phyloP scores from a whole-genome alignment of 2,113 vertebrate species.

The Leptocoma aspasia region DNA sequence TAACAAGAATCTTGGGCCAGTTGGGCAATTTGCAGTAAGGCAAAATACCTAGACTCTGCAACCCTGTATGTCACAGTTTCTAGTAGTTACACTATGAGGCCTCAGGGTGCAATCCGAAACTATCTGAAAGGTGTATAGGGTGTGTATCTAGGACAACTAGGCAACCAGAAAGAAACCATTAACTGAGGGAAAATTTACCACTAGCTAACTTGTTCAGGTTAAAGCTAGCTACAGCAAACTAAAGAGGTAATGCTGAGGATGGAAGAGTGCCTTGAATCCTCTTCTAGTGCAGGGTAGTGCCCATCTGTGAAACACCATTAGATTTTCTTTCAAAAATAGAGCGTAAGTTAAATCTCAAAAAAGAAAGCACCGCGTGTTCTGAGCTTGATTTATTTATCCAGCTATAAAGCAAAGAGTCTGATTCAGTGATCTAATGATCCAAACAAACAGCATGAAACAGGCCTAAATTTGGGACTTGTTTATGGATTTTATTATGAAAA shows the following conservation, averaged over 20 bases:
- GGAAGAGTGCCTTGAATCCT: not conserved
- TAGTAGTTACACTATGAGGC: not conserved
- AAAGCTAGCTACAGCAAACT: not conserved
- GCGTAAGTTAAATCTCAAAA: not conserved
- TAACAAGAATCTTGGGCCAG: not conserved
- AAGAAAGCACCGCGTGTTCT: not conserved
- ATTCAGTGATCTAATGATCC: not conserved
- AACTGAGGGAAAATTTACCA: not conserved
- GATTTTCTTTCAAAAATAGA: not conserved
- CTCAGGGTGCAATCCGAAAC: not conserved
- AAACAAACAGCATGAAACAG: not conserved
- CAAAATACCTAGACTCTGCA: not conserved
- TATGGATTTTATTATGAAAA: not conserved
- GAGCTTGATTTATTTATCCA: not conserved
- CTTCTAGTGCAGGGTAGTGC: not conserved
- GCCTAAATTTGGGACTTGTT: not conserved
- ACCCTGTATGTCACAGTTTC: not conserved
- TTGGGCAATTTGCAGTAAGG: not conserved
- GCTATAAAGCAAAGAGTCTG: not conserved
- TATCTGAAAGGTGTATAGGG: not conserved
- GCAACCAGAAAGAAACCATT: not conserved
- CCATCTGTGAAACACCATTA: not conserved
- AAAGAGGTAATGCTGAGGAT: not conserved
- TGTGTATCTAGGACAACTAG: too few relatives aligned
- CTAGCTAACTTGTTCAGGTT: not conserved